A percentile compares a stretch with the other conserved stretches of the same genome.
Evolutionary conservation across 2,797 vertebrate species (phyloP).

Genomic region (Sebastes alutus): DNA sequence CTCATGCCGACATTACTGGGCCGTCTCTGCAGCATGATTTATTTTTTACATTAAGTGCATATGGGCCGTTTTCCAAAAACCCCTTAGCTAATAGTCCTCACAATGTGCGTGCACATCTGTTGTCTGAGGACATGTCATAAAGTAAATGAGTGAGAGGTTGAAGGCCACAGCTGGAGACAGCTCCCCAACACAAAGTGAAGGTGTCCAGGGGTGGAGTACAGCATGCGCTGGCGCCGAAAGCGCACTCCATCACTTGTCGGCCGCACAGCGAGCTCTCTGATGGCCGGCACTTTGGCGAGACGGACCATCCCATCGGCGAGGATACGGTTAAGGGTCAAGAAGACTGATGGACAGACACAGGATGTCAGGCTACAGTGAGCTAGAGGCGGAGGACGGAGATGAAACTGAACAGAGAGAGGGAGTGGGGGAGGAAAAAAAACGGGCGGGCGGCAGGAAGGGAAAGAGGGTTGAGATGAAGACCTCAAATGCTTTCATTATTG

Average conservation of each 20-base stretch:
- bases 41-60: slow-evolving; percentile 3
- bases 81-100: background rate
- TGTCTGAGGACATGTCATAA: background rate
- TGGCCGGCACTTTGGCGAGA: slow-evolving; percentile 47
- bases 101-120: background rate
- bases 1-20: background rate
- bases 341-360: slow-evolving; percentile 40
- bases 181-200: background rate
- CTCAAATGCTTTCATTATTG: slow-evolving; percentile 75
- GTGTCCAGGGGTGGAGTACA: slow-evolving; percentile 18
- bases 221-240: slow-evolving; percentile 24
- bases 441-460: background rate
- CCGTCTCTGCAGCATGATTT: slow-evolving; percentile 11
- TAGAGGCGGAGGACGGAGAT: background rate
- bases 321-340: slow-evolving; percentile 16
- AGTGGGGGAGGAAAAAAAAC: too few relatives aligned
- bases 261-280: slow-evolving; percentile 31
- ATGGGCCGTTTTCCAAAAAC: background rate
- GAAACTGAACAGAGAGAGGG: background rate
- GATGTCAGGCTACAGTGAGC: slow-evolving; percentile 20
- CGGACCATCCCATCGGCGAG: slow-evolving; percentile 25
- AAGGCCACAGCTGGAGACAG: slow-evolving; percentile 6
- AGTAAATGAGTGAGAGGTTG: slow-evolving; percentile 6
- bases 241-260: slow-evolving; percentile 40
- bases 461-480: slow-evolving; percentile 60